These are phyloP conservation scores for Porites divaricata DNA, from an alignment of 92 coral and sea anemone genomes.

Conservation along the genomic window DNA sequence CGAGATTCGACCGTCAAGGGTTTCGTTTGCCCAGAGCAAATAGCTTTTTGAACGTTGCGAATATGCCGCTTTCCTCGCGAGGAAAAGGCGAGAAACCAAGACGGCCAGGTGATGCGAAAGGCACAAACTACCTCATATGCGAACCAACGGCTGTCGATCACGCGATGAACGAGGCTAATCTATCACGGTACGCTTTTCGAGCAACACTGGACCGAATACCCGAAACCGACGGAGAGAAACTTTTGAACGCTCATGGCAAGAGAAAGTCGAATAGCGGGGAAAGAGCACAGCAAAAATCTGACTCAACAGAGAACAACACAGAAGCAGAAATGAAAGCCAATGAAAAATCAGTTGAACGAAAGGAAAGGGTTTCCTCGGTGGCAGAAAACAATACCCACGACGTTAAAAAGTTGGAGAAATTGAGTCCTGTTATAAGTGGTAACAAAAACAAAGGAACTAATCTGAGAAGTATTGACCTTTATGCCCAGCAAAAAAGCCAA, in stretches of 20 bases:
- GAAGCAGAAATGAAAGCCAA: background rate
- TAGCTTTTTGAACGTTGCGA: conserved; percentile 22
- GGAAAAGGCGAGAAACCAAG: background rate
- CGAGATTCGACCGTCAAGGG: background rate
- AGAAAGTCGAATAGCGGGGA: conserved; percentile 4
- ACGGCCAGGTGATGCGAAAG: background rate
- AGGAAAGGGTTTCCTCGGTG: background rate
- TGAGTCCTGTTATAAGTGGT: background rate
- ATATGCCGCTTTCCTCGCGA: conserved; percentile 29
- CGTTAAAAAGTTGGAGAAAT: background rate
- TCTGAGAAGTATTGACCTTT: conserved; percentile 19
- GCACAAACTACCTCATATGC: conserved; percentile 1
- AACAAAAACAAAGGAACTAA: background rate
- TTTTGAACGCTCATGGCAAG: background rate
- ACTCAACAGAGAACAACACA: background rate
- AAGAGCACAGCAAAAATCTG: background rate
- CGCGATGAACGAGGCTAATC: background rate
- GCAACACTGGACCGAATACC: conserved; percentile 17
- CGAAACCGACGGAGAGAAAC: conserved; percentile 27
- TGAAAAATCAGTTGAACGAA: background rate
- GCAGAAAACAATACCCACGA: background rate
- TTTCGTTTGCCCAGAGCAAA: background rate
- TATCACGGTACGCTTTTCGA: conserved; percentile 27
- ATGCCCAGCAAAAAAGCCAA: conserved; percentile 11
- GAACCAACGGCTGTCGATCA: conserved; percentile 7